Evolutionary conservation across 2,113 vertebrate species (phyloP).

Genomic region (Entelurus aequoreus): DNA sequence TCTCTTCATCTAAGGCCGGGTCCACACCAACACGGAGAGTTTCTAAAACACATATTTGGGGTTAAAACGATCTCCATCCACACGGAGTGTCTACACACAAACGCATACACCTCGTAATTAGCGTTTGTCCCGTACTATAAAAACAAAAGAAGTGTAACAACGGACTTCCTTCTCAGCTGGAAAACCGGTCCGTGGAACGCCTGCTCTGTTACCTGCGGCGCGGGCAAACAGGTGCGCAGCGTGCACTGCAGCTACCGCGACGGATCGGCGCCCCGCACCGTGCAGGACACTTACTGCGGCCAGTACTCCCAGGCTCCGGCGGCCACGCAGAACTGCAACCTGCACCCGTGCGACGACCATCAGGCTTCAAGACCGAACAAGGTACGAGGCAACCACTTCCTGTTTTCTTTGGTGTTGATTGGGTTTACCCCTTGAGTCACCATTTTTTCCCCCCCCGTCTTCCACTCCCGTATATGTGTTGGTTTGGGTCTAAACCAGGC

Average conservation of each 20-base stretch:
- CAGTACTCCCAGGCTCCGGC: constrained; percentile 74
- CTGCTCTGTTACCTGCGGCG: constrained; percentile 84
- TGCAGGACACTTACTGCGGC: constrained; percentile 73
- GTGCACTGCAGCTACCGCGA: constrained; percentile 81
- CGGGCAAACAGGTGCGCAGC: constrained; percentile 81
- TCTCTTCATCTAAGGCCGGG: no score
- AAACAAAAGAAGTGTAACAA: not conserved
- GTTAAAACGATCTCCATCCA: no score
- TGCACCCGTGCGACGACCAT: constrained; percentile 77
- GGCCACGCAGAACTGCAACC: constrained; percentile 79
- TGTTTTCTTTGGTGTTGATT: no score
- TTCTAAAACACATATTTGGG: no score
- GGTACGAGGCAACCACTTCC: constrained; percentile 61
- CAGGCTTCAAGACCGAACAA: constrained; percentile 73
- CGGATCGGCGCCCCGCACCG: constrained; percentile 65
- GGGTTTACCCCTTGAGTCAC: no score
- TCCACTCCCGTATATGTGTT: no score
- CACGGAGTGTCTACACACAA: no score
- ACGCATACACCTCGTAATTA: no score
- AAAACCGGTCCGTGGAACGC: constrained; percentile 78
- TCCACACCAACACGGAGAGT: no score
- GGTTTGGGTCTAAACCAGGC: no score
- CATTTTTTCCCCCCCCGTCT: no score
- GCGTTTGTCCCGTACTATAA: no score
- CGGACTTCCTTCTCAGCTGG: constrained; percentile 75